Conservation (phyloP, 1,140 invertebrate species). For the Holotrichia oblita region DNA sequence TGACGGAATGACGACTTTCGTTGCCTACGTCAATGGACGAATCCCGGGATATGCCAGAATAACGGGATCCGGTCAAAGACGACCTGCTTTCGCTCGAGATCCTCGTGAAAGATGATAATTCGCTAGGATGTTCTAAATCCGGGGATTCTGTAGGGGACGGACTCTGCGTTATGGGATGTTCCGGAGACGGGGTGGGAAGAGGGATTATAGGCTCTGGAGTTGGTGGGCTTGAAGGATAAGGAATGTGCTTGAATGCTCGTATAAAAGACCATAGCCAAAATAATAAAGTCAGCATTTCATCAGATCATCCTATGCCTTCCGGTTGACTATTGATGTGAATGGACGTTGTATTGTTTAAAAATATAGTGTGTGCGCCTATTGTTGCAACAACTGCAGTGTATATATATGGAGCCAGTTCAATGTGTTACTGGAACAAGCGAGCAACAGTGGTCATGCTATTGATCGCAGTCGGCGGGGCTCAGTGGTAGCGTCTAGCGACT, state of each 20-base stretch:
- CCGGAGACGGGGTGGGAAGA: constrained; percentile 46
- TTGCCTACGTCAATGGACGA: constrained; percentile 59
- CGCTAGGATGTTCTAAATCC: constrained; percentile 55
- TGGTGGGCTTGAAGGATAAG: neutral
- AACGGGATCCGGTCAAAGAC: constrained; percentile 57
- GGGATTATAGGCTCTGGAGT: constrained; percentile 9
- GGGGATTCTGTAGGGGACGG: constrained; percentile 45
- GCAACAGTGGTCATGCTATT: constrained; percentile 46
- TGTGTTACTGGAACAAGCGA: constrained; percentile 43
- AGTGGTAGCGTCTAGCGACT: constrained; percentile 22
- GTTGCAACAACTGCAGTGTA: constrained; percentile 19
- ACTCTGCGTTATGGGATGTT: constrained; percentile 24
- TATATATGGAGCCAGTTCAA: constrained; percentile 41
- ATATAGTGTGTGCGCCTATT: constrained; percentile 18
- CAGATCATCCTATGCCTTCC: constrained; percentile 28
- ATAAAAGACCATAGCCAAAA: constrained; percentile 62
- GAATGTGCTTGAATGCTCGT: constrained; percentile 47
- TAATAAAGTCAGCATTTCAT: constrained; percentile 61
- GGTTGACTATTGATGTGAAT: constrained; percentile 6
- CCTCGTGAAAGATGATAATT: constrained; percentile 54
- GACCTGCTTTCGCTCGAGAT: constrained; percentile 58
- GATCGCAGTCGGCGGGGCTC: constrained; percentile 41
- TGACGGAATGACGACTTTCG: constrained; percentile 58
- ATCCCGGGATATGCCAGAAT: constrained; percentile 58
- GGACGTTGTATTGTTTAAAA: constrained; percentile 4